These are phyloP conservation scores for Scolanthus callimorphus DNA, from an alignment of 92 coral and sea anemone species.

Conservation along the genomic window DNA sequence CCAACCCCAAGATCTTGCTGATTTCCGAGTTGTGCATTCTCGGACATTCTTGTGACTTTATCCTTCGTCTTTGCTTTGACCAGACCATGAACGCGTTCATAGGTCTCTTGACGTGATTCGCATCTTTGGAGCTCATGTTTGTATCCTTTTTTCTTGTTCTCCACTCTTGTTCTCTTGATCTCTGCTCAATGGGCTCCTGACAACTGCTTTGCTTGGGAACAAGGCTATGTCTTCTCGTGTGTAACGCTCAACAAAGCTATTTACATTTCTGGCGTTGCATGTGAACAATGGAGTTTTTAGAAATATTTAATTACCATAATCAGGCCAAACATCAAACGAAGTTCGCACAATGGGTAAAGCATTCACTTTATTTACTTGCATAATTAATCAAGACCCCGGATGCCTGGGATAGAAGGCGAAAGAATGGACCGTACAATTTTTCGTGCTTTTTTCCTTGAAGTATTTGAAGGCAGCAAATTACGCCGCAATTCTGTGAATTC, in stretches of 20 bases:
- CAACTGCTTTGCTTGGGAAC: slow-evolving; percentile 79
- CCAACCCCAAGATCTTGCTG: slow-evolving; percentile 87
- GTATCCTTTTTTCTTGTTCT: too few species aligned
- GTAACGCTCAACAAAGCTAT: slow-evolving; percentile 95
- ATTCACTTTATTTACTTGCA: slow-evolving; percentile 91
- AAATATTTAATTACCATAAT: slow-evolving; percentile 99
- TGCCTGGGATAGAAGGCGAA: too few species aligned
- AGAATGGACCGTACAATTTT: too few species aligned
- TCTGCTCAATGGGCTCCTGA: slow-evolving; percentile 44
- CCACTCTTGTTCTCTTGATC: slow-evolving; percentile 3
- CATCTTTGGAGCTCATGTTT: slow-evolving; percentile 74
- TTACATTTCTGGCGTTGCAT: slow-evolving; percentile 98
- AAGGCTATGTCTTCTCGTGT: slow-evolving; percentile 74
- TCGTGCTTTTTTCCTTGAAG: too few species aligned
- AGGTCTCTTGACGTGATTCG: slow-evolving; percentile 93
- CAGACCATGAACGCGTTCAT: slow-evolving; percentile 99
- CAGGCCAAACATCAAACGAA: slow-evolving; percentile 93
- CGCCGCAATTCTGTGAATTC: too few species aligned
- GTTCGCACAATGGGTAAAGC: slow-evolving; percentile 64
- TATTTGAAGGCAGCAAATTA: too few species aligned
- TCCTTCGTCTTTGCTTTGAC: slow-evolving; percentile 79
- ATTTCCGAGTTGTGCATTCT: slow-evolving; percentile 98
- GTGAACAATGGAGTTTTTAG: slow-evolving; percentile 97
- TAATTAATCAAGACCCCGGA: slow-evolving; percentile 55
- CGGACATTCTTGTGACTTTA: slow-evolving; percentile 86